These are phyloP conservation scores for Dufourea novaeangliae DNA, from an alignment of 1,140 invertebrate species.

Conservation along the genomic window DNA sequence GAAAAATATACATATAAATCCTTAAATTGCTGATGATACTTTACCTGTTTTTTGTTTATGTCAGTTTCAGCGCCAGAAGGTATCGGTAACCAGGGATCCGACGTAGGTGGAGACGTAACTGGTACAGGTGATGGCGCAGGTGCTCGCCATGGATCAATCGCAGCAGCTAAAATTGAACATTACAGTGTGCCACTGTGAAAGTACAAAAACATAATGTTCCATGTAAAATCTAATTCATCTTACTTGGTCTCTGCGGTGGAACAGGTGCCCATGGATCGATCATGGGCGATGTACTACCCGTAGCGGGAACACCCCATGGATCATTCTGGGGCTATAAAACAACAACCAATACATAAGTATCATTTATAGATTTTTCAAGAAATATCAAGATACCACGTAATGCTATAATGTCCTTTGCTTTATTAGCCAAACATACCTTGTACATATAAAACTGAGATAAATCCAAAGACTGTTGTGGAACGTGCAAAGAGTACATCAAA, in stretches of 20 bases:
- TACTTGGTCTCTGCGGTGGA: constrained; percentile 74
- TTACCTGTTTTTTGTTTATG: constrained; percentile 60
- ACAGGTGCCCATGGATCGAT: constrained; percentile 85
- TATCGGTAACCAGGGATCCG: constrained; percentile 82
- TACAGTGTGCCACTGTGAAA: background rate
- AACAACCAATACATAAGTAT: background rate
- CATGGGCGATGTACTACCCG: constrained; percentile 75
- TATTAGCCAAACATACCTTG: constrained; percentile 69
- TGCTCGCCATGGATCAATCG: constrained; percentile 84
- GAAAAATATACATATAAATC: background rate
- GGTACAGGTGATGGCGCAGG: constrained; percentile 63
- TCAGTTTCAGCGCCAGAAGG: constrained; percentile 70
- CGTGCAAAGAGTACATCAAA: constrained; percentile 65
- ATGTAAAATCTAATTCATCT: constrained; percentile 33
- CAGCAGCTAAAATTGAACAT: constrained; percentile 48
- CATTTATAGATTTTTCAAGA: background rate
- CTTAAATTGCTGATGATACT: background rate
- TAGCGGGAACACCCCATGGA: constrained; percentile 82
- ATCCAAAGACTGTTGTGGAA: constrained; percentile 76
- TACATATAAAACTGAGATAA: constrained; percentile 70
- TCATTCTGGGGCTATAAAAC: constrained; percentile 78
- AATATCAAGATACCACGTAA: background rate
- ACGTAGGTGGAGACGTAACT: constrained; percentile 65
- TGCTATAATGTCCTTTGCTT: background rate
- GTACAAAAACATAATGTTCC: background rate